Base-by-base conservation (phyloP, 2,888 invertebrate genomes). In the Adineta ricciae region DNA sequence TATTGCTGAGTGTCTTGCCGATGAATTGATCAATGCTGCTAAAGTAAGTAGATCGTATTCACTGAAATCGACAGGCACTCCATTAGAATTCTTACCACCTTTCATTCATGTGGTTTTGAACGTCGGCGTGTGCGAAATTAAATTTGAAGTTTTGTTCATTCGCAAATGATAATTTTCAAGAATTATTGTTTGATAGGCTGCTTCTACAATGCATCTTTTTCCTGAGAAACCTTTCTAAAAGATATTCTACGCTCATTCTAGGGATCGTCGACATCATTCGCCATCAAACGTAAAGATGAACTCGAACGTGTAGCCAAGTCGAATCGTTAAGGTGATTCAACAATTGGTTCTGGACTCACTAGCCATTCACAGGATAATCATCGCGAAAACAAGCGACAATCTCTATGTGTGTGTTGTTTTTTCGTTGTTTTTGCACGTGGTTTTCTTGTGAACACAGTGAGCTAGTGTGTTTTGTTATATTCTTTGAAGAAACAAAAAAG, bases 231-330 rank as follows among this genome's bases (percentile, higher is more conserved):
- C 11, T 46, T 46, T 46, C 8, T 50, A 50, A 16, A n/a, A n/a
- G n/a, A n/a, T n/a, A n/a, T n/a, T n/a, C 11, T 16, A 19, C 19
- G 38, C 41, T 78, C n/a, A 16, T 14, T n/a, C 9, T 78, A 78
- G 78, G 78, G 99, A 88, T 99, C 98, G 87, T 98, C 98, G 87
- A 99, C 99, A 93, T 97, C 97, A 64, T 98, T 99, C 90, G 99
- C 99, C 88, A 99, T 99, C 92, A 99, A 99, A 93, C 99, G 99
- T 93, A 99, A 99, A 92, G 99, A 99, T 92, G 99, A 99, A 93
- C 93, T 99, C 92, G 99, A 99, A 92, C 96, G 99, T 93, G 99
- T 99, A 89, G 99, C 99, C 91, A 99, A 99, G 92, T 98, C 97
- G 92, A 99, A 99, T 94, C 95, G 99, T 95, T 99, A 98, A 96